Base-by-base conservation (phyloP, 2,888 invertebrate genomes). In the Cyclophora albipunctata region DNA sequence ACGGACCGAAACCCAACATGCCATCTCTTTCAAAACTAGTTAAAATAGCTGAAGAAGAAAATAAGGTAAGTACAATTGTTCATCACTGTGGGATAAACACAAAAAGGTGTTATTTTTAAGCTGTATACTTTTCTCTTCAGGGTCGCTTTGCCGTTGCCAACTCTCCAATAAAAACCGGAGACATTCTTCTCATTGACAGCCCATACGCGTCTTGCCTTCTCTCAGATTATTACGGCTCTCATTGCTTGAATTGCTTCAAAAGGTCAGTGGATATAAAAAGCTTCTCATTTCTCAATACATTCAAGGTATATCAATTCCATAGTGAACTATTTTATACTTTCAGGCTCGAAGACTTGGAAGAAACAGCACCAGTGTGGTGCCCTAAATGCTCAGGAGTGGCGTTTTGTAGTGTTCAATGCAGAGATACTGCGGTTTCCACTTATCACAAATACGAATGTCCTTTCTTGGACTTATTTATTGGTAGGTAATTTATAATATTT, bases 381-480 rank as follows among this genome's bases (percentile, higher is more conserved):
- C 84, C 91, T 0, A 90, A 90, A 6, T 96, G 96, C 73, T 92
- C 93, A 0, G 93, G 92, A 43, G 91, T 96, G 0, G 95, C 93
- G 1, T 96, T 95, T 77, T 96, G 96, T 71, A 90, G 91, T 1
- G 65, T 84, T 1, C 78, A 84, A 48, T 96, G 96, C 72, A 89
- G 92, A 58, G 91, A 93, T 42, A 72, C 73, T 2, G 95, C 95
- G 0, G 64, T 91, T 1, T 72, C 85, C 3, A 90, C 91, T 0
- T 96, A 95, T 70, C 96, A 96, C 73, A 81, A 86, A 40, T 92
- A 91, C 68, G 96, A 96, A 77, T 96, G 96, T 68, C 91, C 91
- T 62, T 93, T 92, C 65, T 80, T 93, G 64, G 93, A 93, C 59
- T 81, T 96, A 4, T 90, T 95, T 47, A 92, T 94, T 57, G 96